phyloP scores from a whole-genome alignment of 2,888 invertebrate species.

The Hypercompe scribonia region DNA sequence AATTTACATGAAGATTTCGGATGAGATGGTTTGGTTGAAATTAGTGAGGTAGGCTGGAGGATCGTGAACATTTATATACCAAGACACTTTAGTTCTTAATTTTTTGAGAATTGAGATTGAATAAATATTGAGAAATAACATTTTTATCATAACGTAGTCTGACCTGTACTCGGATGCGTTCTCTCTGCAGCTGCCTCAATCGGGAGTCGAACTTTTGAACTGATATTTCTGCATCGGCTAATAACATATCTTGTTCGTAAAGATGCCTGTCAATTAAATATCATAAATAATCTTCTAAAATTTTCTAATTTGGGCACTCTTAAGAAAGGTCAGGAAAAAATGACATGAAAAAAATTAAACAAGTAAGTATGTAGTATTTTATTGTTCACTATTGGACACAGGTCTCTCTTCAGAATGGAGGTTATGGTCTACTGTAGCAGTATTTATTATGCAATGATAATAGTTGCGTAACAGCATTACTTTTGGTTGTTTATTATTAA shows the following conservation, averaged over 20 bases:
- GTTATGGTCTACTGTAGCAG: no score
- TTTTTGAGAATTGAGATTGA: no score
- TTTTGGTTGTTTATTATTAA: no score
- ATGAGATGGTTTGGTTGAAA: neutral
- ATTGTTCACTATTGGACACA: no score
- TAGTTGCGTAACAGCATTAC: neutral
- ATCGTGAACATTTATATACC: neutral
- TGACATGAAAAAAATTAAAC: no score
- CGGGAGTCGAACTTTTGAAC: slow-evolving; percentile 89
- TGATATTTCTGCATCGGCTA: slow-evolving; percentile 85
- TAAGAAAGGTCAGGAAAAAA: no score
- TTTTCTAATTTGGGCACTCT: neutral
- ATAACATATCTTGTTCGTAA: slow-evolving; percentile 89
- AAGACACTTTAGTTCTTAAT: no score
- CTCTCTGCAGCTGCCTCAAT: slow-evolving; percentile 84
- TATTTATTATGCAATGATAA: neutral
- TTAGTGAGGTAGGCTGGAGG: neutral
- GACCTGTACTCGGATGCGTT: slow-evolving; percentile 87
- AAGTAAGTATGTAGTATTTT: neutral
- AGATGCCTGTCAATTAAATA: slow-evolving; percentile 73
- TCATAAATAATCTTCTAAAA: neutral
- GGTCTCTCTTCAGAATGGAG: no score
- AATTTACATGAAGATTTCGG: no score
- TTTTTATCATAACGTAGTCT: neutral
- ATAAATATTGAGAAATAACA: neutral